Conservation (phyloP, 1,140 invertebrate species). For the Penaeus indicus region DNA sequence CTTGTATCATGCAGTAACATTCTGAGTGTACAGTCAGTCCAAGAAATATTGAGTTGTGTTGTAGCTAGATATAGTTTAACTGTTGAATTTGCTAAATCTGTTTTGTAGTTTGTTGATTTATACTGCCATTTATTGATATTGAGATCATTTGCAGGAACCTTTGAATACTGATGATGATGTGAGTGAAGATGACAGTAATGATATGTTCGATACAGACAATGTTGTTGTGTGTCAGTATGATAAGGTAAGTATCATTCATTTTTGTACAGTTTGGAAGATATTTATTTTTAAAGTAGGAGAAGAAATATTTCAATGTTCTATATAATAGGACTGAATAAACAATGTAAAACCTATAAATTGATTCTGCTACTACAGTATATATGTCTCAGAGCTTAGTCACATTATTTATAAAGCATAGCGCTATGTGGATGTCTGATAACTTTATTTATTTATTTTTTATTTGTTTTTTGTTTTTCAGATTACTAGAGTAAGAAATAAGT, state of each 20-base stretch:
- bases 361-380: no score
- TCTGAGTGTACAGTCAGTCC: no score
- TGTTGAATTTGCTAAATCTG: not conserved
- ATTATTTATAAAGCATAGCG: no score
- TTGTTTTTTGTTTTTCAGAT: slow-evolving; percentile 76
- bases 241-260: slow-evolving; percentile 78
- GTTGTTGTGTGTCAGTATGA: slow-evolving; percentile 99
- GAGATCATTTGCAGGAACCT: slow-evolving; percentile 80
- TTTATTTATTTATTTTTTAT: not conserved
- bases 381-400: no score
- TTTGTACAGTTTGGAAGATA: not conserved
- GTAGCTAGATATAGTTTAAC: no score
- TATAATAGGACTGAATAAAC: not conserved
- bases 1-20: no score
- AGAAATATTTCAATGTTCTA: not conserved
- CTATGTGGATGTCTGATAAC: no score
- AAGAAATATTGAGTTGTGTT: no score
- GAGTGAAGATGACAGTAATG: slow-evolving; percentile 94
- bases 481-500: slow-evolving; percentile 96
- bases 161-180: slow-evolving; percentile 97
- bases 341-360: no score
- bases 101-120: not conserved
- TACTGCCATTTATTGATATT: not conserved
- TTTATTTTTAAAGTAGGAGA: not conserved
- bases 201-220: slow-evolving; percentile 98